Evolutionary conservation across 2,888 invertebrate genomes (phyloP).

Genomic region (Druceiella hillmani): DNA sequence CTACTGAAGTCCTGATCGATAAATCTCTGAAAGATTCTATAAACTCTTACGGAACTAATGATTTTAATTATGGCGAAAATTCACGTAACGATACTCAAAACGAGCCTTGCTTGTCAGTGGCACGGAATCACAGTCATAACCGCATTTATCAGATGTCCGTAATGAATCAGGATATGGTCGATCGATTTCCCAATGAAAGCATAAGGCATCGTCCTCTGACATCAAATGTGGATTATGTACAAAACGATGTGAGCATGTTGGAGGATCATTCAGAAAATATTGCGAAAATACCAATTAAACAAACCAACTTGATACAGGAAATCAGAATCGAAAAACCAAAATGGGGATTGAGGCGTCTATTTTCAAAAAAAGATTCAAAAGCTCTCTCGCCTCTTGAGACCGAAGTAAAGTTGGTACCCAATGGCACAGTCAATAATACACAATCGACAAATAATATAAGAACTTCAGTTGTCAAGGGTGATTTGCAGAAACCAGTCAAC

Average conservation of each 20-base stretch:
- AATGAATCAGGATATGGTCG: too few species aligned
- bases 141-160: constrained; percentile 41
- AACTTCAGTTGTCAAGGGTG: constrained; percentile 27
- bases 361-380: constrained; percentile 37
- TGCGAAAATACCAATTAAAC: constrained; percentile 36
- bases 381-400: constrained; percentile 40
- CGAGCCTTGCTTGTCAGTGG: constrained; percentile 39
- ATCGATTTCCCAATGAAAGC: too few species aligned
- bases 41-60: constrained; percentile 31
- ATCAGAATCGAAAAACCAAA: constrained; percentile 36
- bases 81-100: constrained; percentile 31
- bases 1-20: constrained; percentile 50
- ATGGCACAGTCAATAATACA: constrained; percentile 25
- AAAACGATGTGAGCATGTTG: constrained; percentile 60
- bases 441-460: constrained; percentile 29
- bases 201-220: too few species aligned
- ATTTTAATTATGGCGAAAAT: constrained; percentile 23
- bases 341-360: constrained; percentile 42
- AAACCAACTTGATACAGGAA: constrained; percentile 41
- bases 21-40: constrained; percentile 56
- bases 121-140: constrained; percentile 30
- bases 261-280: constrained; percentile 28
- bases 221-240: constrained; percentile 70
- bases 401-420: constrained; percentile 50
- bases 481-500: constrained; percentile 6